phyloP scores from a whole-genome alignment of 2,113 vertebrate genomes.

The Propithecus coquereli region DNA sequence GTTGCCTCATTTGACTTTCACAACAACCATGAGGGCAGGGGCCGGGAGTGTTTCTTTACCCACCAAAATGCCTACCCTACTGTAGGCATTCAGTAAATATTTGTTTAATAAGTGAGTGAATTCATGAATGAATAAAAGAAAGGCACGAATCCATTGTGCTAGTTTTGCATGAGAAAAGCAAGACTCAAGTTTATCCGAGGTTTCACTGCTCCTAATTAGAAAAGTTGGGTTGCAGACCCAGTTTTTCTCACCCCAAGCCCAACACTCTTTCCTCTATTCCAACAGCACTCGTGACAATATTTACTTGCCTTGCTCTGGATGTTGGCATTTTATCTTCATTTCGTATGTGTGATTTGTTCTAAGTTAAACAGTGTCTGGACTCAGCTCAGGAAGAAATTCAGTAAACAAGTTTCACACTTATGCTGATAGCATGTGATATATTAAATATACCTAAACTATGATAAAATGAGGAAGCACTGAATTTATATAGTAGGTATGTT shows the following conservation, averaged over 20 bases:
- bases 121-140: neutral
- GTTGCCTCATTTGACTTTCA: neutral
- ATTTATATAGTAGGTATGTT: conserved; percentile 17
- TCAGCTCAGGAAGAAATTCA: conserved; percentile 41
- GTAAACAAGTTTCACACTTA: conserved; percentile 60
- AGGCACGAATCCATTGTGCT: neutral
- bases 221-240: neutral
- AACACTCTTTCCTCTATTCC: neutral
- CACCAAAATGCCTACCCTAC: neutral
- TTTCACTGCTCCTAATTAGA: conserved; percentile 40
- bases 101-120: neutral
- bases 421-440: conserved; percentile 59
- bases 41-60: neutral
- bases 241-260: neutral
- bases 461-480: conserved; percentile 38
- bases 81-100: neutral
- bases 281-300: neutral
- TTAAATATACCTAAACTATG: conserved; percentile 64
- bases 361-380: conserved; percentile 47
- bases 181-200: neutral
- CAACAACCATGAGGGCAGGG: neutral
- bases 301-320: conserved; percentile 32
- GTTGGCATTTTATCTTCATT: conserved; percentile 64
- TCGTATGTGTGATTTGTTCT: conserved; percentile 43
- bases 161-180: neutral